Evolutionary conservation across 2,113 vertebrate genomes (phyloP), one percentile per base, ranked within the genome.

Genomic region (Myodes glareolus): DNA sequence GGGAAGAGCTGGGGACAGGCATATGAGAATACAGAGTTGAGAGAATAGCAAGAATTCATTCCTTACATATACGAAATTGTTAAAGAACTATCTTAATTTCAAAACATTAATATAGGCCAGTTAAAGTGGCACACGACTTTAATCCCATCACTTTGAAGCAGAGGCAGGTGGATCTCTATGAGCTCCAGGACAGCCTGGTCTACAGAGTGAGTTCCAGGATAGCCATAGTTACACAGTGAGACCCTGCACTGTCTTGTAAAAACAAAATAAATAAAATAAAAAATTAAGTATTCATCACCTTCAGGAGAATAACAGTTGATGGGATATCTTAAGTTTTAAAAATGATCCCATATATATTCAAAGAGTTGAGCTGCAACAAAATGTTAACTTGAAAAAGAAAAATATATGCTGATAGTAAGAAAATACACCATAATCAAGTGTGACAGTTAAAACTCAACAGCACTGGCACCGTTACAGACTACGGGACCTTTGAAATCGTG

Each of bases 231-330:
- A 85, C 14, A 65, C 19, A 45, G 14, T 45, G 55, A 42, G 27
- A 65, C 42, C 58, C 14, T 45, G 39, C 31, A 25, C 58, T 85
- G 5, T 39, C 58, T 45, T 42, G 27, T 42, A 39, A 58, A 42
- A 39, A 16, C 13, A 14, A 29, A 42, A 84, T 5, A 31, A 33
- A 36, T 39, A 97, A 76, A 36, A 58, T 39, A 58, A 67, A 63
- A 19, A 25, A 6, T 33, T 13, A 12, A 70, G 17, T 8, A n/a
- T 55, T 96, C 0, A 0, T 0, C 89, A 27, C 12, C 16, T 73
- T 92, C 23, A 88, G 95, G 80, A 95, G 17, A 76, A 90, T 14
- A 85, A 95, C 29, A 96, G 6, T 5, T 19, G 61, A 80, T 73
- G 89, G 4, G 8, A 42, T 85, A 68, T 39, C 27, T 68, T 14